A percentile compares a stretch with the other conserved stretches of the same genome.
Evolutionary conservation across 1,140 invertebrate species (phyloP).

Genomic region (Psilanteris sp.): DNA sequence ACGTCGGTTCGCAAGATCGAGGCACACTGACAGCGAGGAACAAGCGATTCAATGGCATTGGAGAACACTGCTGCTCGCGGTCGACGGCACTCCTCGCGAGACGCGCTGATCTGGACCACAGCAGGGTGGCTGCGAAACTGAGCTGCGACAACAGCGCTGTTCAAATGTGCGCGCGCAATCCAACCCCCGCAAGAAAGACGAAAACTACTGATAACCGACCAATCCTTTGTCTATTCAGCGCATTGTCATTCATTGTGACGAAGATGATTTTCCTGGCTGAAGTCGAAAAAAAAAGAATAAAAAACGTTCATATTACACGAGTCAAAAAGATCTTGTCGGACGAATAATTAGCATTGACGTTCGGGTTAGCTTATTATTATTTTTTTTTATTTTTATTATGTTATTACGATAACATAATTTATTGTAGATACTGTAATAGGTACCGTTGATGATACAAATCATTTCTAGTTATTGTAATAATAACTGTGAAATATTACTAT

Average conservation of each 20-base stretch:
- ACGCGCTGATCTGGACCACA: conserved; percentile 72
- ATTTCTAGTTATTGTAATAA: no score
- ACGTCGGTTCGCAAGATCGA: conserved; percentile 6
- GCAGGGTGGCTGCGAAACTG: conserved; percentile 79
- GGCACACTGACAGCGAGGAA: conserved; percentile 5
- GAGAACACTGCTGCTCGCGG: conserved; percentile 50
- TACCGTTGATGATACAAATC: no score
- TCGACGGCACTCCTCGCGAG: conserved; percentile 68
- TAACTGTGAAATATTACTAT: no score
- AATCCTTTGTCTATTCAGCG: conserved; percentile 33
- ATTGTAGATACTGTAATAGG: no score
- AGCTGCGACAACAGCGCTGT: conserved; percentile 73
- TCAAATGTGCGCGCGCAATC: conserved; percentile 72
- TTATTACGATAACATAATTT: no score
- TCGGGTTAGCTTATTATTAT: no score
- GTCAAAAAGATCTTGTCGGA: no score
- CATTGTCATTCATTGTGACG: conserved; percentile 49
- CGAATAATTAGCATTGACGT: no score
- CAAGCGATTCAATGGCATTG: conserved; percentile 28
- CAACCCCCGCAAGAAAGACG: conserved; percentile 44
- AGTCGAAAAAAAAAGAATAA: conserved; percentile 23
- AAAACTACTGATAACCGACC: conserved; percentile 54
- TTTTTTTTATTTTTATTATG: no score
- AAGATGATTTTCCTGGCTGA: conserved; percentile 5
- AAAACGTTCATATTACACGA: no score